Evolutionary conservation across 2,797 vertebrate species (phyloP).

Genomic region (Pipistrellus kuhlii): DNA sequence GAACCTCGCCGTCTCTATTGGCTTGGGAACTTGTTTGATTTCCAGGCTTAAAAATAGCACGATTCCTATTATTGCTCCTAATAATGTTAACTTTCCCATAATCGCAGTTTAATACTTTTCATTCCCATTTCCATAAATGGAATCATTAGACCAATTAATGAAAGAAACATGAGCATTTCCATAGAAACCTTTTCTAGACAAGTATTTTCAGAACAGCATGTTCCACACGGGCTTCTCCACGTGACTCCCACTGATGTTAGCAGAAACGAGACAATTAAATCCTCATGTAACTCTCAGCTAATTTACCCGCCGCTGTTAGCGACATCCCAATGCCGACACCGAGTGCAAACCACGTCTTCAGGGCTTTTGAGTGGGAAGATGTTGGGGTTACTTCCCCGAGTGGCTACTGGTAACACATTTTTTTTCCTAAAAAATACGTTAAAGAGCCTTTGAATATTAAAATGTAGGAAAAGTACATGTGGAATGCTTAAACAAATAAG

Average conservation of each 20-base stretch:
- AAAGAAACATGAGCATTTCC: slow-evolving; percentile 74
- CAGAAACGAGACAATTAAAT: slow-evolving; percentile 72
- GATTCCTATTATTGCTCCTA: slow-evolving; percentile 37
- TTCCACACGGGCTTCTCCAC: slow-evolving; percentile 32
- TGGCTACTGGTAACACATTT: slow-evolving; percentile 68
- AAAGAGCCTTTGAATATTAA: slow-evolving; percentile 68
- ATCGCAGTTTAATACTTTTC: slow-evolving; percentile 53
- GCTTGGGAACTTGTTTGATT: not conserved
- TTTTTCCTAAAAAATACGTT: slow-evolving; percentile 41
- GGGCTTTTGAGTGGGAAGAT: not conserved
- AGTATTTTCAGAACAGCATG: slow-evolving; percentile 71
- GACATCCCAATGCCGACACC: too few relatives aligned
- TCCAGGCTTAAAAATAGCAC: slow-evolving; percentile 40
- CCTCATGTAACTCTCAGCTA: slow-evolving; percentile 14
- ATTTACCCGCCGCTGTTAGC: not conserved
- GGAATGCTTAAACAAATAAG: slow-evolving; percentile 76
- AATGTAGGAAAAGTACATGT: slow-evolving; percentile 70
- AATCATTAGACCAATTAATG: slow-evolving; percentile 81
- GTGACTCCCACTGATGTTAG: slow-evolving; percentile 73
- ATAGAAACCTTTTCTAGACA: slow-evolving; percentile 74
- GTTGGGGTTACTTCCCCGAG: slow-evolving; percentile 66
- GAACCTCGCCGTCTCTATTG: not conserved
- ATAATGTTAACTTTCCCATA: slow-evolving; percentile 60
- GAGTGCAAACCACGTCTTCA: slow-evolving; percentile 21
- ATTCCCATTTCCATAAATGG: slow-evolving; percentile 57